Evolutionary conservation across 2,888 invertebrate genomes (phyloP).

Genomic region (Monopis laevigella): DNA sequence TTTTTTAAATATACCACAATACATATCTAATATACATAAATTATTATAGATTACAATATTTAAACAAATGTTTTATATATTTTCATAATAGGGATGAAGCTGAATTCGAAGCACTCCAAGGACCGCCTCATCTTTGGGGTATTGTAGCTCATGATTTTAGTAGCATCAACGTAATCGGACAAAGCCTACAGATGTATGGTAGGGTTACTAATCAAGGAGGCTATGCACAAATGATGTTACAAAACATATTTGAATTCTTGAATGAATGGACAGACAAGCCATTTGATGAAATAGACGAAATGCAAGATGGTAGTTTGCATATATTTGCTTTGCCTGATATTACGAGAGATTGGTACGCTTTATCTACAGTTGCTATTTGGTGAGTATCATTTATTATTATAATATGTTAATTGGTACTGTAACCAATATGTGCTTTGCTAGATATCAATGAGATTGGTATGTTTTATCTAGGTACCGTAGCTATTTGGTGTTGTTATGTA

Average conservation of each 20-base stretch:
- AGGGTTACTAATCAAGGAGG: conserved; percentile 32
- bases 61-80: neutral
- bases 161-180: conserved; percentile 31
- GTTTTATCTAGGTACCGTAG: too few relatives aligned
- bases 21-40: too few relatives aligned
- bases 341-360: conserved; percentile 38
- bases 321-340: conserved; percentile 46
- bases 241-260: conserved; percentile 30
- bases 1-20: too few relatives aligned
- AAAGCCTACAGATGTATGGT: conserved; percentile 32
- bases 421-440: too few relatives aligned
- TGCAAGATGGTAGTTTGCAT: conserved; percentile 38
- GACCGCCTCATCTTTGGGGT: conserved; percentile 41
- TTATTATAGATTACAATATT: neutral
- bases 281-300: conserved; percentile 32
- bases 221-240: conserved; percentile 37
- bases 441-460: too few relatives aligned
- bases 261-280: conserved; percentile 41
- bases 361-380: conserved; percentile 51
- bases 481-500: too few relatives aligned
- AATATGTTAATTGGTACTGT: too few relatives aligned
- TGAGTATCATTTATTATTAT: too few relatives aligned
- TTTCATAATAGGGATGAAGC: conserved; percentile 3
- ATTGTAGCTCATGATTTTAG: conserved; percentile 45
- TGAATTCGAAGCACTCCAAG: conserved; percentile 31